Evolutionary conservation across 2,797 vertebrate species (phyloP).

Genomic region (Malurus leucopterus): DNA sequence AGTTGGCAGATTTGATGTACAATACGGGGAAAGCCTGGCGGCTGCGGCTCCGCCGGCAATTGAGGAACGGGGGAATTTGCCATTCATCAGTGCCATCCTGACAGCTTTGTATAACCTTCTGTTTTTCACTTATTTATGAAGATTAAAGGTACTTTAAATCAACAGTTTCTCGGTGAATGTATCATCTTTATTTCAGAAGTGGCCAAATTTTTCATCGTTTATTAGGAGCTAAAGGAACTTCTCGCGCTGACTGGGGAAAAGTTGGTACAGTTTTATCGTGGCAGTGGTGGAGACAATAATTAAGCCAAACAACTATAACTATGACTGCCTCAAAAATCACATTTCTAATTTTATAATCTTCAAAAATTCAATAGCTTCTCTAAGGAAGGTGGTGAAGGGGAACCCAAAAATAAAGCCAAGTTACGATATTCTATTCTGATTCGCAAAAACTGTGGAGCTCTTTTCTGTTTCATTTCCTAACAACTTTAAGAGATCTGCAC

Average conservation of each 20-base stretch:
- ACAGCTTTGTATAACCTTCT: slow-evolving; percentile 78
- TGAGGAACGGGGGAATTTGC: slow-evolving; percentile 68
- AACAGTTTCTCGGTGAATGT: slow-evolving; percentile 68
- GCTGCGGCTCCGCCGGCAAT: slow-evolving; percentile 69
- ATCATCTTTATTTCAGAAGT: slow-evolving; percentile 69
- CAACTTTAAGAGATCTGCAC: background rate
- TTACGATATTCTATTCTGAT: background rate
- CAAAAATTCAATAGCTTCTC: background rate
- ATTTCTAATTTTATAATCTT: background rate
- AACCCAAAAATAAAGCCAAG: background rate
- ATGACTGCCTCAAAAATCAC: background rate
- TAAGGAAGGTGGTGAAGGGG: background rate
- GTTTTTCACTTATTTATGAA: slow-evolving; percentile 77
- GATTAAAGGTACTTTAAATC: slow-evolving; percentile 79
- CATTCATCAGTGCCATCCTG: slow-evolving; percentile 72
- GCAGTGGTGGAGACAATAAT: background rate
- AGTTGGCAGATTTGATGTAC: slow-evolving; percentile 80
- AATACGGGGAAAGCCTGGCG: slow-evolving; percentile 65
- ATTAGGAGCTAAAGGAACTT: slow-evolving; percentile 25
- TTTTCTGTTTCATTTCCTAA: background rate
- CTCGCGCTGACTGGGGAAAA: background rate
- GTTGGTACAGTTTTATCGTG: background rate
- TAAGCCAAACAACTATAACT: background rate
- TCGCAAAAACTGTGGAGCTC: background rate
- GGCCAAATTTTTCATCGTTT: slow-evolving; percentile 68